Conservation (phyloP, 2,888 invertebrate species). For the Nephrotoma flavescens region DNA sequence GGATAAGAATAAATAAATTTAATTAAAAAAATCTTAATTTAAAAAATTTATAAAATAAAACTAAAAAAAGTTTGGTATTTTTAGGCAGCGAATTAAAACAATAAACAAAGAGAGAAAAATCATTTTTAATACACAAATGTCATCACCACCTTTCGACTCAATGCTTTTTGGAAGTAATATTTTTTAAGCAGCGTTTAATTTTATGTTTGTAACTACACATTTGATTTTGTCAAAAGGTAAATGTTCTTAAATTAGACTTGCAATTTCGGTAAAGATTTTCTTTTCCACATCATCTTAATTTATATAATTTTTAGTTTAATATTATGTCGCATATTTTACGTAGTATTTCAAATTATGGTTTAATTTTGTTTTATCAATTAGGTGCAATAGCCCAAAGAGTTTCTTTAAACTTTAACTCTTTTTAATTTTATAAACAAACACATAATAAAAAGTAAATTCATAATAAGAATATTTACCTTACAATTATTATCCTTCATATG, state of each 20-base stretch:
- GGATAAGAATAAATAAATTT: conserved; percentile 6
- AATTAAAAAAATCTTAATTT: conserved; percentile 3
- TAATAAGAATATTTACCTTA: neutral
- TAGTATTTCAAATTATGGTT: too few relatives aligned
- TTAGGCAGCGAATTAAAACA: conserved; percentile 7
- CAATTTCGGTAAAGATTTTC: neutral
- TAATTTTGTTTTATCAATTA: neutral
- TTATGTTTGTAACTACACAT: neutral
- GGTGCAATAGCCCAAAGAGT: neutral
- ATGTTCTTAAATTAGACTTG: neutral
- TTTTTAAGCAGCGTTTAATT: neutral
- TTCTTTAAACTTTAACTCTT: neutral
- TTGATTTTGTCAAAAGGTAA: neutral
- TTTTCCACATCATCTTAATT: neutral
- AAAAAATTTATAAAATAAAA: conserved; percentile 7
- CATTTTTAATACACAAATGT: conserved; percentile 7
- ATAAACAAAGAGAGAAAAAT: neutral
- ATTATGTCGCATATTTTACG: too few relatives aligned
- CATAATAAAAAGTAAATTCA: neutral
- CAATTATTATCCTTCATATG: neutral
- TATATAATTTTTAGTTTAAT: neutral
- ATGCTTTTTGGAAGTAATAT: conserved; percentile 2
- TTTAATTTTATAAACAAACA: too few relatives aligned
- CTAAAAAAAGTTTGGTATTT: conserved; percentile 9
- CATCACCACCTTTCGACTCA: neutral